Evolutionary conservation across 2,113 vertebrate species (phyloP), one percentile per base, ranked within the genome.

Genomic region (Plestiodon gilberti): DNA sequence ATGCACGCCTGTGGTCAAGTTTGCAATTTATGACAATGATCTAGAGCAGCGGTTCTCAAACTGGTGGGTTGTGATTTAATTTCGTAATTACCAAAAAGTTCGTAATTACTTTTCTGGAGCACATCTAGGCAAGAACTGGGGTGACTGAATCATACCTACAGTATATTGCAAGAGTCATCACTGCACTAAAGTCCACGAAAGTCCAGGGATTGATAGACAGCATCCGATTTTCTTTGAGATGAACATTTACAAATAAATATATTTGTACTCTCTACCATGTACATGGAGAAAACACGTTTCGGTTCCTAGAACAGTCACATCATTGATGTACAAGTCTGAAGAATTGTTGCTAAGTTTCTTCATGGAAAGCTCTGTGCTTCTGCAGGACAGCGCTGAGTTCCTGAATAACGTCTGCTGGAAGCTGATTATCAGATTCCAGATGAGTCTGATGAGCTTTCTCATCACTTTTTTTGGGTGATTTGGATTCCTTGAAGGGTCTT

Each of bases 361-460:
- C 94, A 38, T 93, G 93, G 71, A 94, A 78, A 1, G 43, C 86
- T 92, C 96, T 97, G 3, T 92, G 97, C 89, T 97, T 98, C 74
- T 92, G 97, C 43, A 99, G 95, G 86, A 99, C 98, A 0, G 94
- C 95, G 83, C 89, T 98, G 5, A 99, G 96, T 90, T 99, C 99
- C 35, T 95, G 96, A 75, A 99, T 96, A 76, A 99, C 96, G 85
- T 93, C 97, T 22, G 97, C 90, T 0, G 98, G 98, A 90, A 99
- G 91, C 81, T 93, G 96, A 80, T 89, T 94, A 73, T 95, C 94
- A 17, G 90, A 65, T 74, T 95, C 95, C 84, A 91, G 78, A 64
- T 82, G 0, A 71, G 79, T 78, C 90, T 91, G 95, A 71, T 74
- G 90, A 35, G 57, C 0, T 87, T 90, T 95, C 52, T 79, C 95